phyloP scores from a whole-genome alignment of 2,888 invertebrate species.

The Ptychoptera albimana region DNA sequence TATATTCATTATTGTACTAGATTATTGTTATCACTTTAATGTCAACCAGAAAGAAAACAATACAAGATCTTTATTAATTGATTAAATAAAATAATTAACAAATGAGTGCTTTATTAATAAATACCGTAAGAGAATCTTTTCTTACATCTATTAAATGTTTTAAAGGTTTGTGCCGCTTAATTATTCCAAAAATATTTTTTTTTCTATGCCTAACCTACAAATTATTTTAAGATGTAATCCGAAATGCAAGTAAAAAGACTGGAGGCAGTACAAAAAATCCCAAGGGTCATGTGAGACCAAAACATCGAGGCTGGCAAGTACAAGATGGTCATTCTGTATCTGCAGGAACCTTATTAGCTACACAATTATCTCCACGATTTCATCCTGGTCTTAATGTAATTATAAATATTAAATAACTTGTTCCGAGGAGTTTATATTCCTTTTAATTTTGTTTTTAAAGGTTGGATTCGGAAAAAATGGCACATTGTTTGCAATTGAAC shows the following conservation, averaged over 20 bases:
- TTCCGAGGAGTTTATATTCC: background rate
- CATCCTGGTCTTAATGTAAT: slow-evolving; percentile 67
- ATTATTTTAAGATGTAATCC: slow-evolving; percentile 14
- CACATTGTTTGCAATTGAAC: slow-evolving; percentile 61
- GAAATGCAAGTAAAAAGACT: slow-evolving; percentile 60
- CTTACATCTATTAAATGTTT: too few species aligned
- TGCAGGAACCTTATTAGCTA: slow-evolving; percentile 49
- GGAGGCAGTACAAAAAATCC: slow-evolving; percentile 55
- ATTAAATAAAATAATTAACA: too few species aligned
- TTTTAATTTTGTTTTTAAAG: slow-evolving; percentile 29
- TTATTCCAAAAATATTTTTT: too few species aligned
- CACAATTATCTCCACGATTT: slow-evolving; percentile 52
- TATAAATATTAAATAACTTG: background rate
- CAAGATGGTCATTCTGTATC: slow-evolving; percentile 52
- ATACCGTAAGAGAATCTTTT: too few species aligned
- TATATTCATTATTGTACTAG: too few species aligned
- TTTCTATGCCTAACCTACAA: too few species aligned
- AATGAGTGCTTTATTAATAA: too few species aligned
- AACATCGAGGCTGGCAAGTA: slow-evolving; percentile 63
- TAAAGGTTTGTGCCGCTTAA: too few species aligned
- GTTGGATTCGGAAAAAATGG: slow-evolving; percentile 69
- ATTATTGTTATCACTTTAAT: too few species aligned
- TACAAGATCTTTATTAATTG: too few species aligned
- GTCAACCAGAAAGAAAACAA: too few species aligned
- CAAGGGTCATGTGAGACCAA: slow-evolving; percentile 48